Base-by-base conservation (phyloP, 2,113 vertebrate genomes). In the Toxostoma redivivum region DNA sequence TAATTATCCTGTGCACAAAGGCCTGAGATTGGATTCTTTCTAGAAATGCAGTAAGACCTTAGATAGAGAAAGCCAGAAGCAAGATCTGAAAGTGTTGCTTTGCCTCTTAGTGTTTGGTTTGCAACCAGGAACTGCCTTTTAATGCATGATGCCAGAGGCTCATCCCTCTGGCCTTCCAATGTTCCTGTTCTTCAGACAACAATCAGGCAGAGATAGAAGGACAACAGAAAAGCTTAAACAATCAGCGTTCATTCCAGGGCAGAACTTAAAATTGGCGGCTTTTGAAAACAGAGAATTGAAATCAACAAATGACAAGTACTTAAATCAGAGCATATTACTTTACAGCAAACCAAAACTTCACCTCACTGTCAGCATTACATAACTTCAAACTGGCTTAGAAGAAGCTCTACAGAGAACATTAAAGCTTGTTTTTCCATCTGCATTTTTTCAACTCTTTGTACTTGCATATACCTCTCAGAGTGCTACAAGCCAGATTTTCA, bases 321-420 rank as follows among this genome's bases (percentile, higher is more conserved):
- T 72, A 77, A 92, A 22, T 9, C 18, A 81, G n/a, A 82, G 2
- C 10, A 27, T 15, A 64, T 50, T 40, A 31, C 30, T 24, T 37
- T 31, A 50, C 3, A 30, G 3, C 31, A 10, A 81, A 61, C 33
- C 5, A 64, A 12, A n/a, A n/a, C n/a, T n/a, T n/a, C n/a, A 42
- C 4, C 8, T 53, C 15, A 19, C 20, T 57, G 31, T 7, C 53
- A 11, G 19, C 3, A 3, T 16, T 54, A 60, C 1, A 2, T 22
- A 8, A n/a, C 17, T 78, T 77, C 60, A 69, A 60, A 27, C 7
- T 50, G 8, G 4, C 7, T 45, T 44, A 51, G 5, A 69, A 35
- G 5, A 69, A 35, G 5, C 38, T 56, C 64, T 22, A 18, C 23
- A 85, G 65, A 81, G 7, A 5, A 22, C 3, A 30, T 48, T 60